Base-by-base conservation (phyloP, 2,113 vertebrate genomes). In the Toxotes chatareus region DNA sequence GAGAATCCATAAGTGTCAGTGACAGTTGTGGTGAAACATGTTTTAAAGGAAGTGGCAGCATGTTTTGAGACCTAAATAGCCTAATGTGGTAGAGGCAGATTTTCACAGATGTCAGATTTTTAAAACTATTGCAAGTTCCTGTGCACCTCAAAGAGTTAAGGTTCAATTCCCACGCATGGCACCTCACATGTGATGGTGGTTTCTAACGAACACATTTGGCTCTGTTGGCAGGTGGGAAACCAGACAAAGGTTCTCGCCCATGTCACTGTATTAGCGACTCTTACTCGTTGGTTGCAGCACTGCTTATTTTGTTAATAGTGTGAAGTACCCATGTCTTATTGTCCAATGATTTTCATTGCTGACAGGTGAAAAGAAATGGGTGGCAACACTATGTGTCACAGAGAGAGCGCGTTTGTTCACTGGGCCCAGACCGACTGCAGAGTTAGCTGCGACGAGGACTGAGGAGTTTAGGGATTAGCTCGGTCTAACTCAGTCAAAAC, bases 41-140 rank as follows among this genome's bases (percentile, higher is more conserved):
- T 82, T 78, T 70, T 81, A 86, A 46, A 68, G 12, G 27, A 51
- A 19, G 42, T 27, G 66, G 53, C 49, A 0, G 56, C 70, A 27
- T 55, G 36, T 55, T 74, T 46, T 68, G 14, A 65, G 73, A 47
- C 7, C 27, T 23, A 19, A 42, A 27, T 51, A 49, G 8, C 42
- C 49, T 42, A 21, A 13, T 64, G 70, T 53, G 68, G 21, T 31
- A n/a, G 60, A 61, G 42, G 59, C 7, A 42, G 42, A 65, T 27
- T 38, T 64, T 11, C 32, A 14, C 17, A 38, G 4, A 77, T 46
- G 17, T 60, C 34, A 36, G 0, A 34, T 61, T 46, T 31, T n/a
- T n/a, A 14, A 27, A 69, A 27, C n/a, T 23, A 27, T 23, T 12
- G 53, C 53, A 42, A 27, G 42, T 49, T 61, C 23, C 21, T 19